A percentile compares a stretch with the other conserved stretches of the same genome.
These are phyloP conservation scores for Helicoverpa zea DNA, from an alignment of 1,140 invertebrate genomes.

Conservation along the genomic window DNA sequence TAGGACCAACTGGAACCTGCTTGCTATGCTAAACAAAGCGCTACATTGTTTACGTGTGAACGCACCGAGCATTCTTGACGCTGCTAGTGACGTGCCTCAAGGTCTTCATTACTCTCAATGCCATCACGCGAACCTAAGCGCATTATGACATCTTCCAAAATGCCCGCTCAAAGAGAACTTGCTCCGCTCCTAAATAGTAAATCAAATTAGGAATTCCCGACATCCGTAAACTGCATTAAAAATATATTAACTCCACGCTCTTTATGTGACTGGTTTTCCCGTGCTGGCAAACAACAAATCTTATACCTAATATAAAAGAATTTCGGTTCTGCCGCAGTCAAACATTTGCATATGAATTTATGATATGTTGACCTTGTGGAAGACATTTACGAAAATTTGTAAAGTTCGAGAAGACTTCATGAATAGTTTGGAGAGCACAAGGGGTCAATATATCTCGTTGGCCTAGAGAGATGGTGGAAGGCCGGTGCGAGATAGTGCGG, in stretches of 20 bases:
- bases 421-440: background rate
- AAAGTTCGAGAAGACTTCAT: background rate
- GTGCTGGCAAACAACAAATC: slow-evolving; percentile 60
- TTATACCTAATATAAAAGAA: slow-evolving; percentile 41
- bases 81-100: slow-evolving; percentile 62
- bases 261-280: slow-evolving; percentile 67
- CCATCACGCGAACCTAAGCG: slow-evolving; percentile 31
- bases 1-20: slow-evolving; percentile 61
- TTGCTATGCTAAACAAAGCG: slow-evolving; percentile 54
- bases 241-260: slow-evolving; percentile 57
- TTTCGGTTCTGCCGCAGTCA: slow-evolving; percentile 23
- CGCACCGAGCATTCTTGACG: slow-evolving; percentile 48
- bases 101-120: slow-evolving; percentile 62
- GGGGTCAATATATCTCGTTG: slow-evolving; percentile 26
- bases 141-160: background rate
- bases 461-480: background rate
- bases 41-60: slow-evolving; percentile 68
- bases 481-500: background rate
- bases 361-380: slow-evolving; percentile 48
- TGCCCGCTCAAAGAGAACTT: background rate
- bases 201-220: slow-evolving; percentile 59
- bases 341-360: slow-evolving; percentile 71
- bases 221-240: slow-evolving; percentile 62
- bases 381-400: slow-evolving; percentile 15
- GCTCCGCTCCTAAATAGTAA: slow-evolving; percentile 1